Percentiles rank a stretch among this genome's conserved stretches.
Conservation (phyloP, 2,797 vertebrate species). For the Scomberomorus guttatus region DNA sequence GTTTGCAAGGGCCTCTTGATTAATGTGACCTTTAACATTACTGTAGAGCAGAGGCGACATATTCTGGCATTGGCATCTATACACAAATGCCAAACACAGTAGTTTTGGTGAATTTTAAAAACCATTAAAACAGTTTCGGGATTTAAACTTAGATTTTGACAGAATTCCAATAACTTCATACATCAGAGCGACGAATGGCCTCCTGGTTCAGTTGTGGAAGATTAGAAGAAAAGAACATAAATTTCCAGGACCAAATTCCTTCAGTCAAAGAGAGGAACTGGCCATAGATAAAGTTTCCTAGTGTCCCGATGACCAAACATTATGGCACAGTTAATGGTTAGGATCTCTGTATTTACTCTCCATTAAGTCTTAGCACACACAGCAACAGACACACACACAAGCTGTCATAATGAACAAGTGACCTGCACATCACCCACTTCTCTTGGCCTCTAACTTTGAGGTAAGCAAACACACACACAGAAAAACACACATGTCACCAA, state of each 20-base stretch:
- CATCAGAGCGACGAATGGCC: slow-evolving; percentile 20
- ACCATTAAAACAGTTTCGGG: not conserved
- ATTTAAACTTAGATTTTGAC: not conserved
- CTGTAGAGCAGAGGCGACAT: not conserved
- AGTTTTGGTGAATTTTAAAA: not conserved
- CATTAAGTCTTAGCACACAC: slow-evolving; percentile 86
- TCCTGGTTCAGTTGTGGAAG: slow-evolving; percentile 19
- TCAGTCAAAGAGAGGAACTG: slow-evolving; percentile 73
- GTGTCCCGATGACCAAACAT: slow-evolving; percentile 85
- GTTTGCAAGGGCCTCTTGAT: too few species aligned
- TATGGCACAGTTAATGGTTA: slow-evolving; percentile 93
- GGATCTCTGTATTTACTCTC: slow-evolving; percentile 90
- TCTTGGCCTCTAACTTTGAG: slow-evolving; percentile 69
- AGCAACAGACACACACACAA: slow-evolving; percentile 62
- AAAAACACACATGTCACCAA: slow-evolving; percentile 58
- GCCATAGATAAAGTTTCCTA: slow-evolving; percentile 82
- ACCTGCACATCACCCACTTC: slow-evolving; percentile 72
- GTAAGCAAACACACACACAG: slow-evolving; percentile 74
- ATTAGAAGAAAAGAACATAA: slow-evolving; percentile 51
- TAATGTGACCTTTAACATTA: too few species aligned
- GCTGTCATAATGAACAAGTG: slow-evolving; percentile 70
- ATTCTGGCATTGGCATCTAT: not conserved
- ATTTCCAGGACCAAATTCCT: slow-evolving; percentile 74
- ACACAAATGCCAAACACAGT: not conserved
- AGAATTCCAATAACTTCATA: not conserved